Percentiles rank a stretch among this genome's conserved stretches.
These are phyloP conservation scores for Lithophane ornitopus DNA, from an alignment of 2,888 invertebrate genomes.

Conservation along the genomic window DNA sequence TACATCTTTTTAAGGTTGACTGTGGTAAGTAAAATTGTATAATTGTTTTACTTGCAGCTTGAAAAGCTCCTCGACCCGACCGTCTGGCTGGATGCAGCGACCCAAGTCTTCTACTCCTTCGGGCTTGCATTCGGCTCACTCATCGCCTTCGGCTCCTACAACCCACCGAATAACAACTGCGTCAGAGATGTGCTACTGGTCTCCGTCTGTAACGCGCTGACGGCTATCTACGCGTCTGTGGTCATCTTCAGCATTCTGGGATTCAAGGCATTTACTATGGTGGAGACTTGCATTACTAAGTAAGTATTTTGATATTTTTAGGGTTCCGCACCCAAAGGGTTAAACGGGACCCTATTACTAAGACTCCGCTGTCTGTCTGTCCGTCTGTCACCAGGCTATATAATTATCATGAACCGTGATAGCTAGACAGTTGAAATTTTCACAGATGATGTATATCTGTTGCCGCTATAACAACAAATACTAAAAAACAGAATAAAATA, in stretches of 20 bases:
- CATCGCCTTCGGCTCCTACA: constrained; percentile 98
- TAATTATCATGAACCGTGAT: no score
- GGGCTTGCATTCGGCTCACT: constrained; percentile 98
- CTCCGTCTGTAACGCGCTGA: constrained; percentile 97
- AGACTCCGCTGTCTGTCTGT: no score
- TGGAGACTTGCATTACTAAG: constrained; percentile 94
- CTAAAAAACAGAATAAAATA: no score
- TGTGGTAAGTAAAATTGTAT: background rate
- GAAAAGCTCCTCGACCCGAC: constrained; percentile 96
- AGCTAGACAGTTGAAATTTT: no score
- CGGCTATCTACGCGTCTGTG: constrained; percentile 98
- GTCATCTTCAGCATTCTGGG: constrained; percentile 99
- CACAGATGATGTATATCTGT: no score
- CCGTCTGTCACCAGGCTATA: no score
- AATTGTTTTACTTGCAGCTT: constrained; percentile 83
- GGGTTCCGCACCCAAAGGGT: no score
- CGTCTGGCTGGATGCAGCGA: constrained; percentile 99
- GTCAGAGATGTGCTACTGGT: constrained; percentile 97
- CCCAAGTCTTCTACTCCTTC: constrained; percentile 99
- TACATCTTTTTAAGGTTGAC: no score
- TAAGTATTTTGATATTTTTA: constrained; percentile 70
- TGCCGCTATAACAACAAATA: no score
- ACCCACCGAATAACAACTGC: constrained; percentile 98
- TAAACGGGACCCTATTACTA: no score
- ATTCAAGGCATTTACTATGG: constrained; percentile 98